phyloP scores from a whole-genome alignment of 2,797 vertebrate species.

The Streptopelia turtur region DNA sequence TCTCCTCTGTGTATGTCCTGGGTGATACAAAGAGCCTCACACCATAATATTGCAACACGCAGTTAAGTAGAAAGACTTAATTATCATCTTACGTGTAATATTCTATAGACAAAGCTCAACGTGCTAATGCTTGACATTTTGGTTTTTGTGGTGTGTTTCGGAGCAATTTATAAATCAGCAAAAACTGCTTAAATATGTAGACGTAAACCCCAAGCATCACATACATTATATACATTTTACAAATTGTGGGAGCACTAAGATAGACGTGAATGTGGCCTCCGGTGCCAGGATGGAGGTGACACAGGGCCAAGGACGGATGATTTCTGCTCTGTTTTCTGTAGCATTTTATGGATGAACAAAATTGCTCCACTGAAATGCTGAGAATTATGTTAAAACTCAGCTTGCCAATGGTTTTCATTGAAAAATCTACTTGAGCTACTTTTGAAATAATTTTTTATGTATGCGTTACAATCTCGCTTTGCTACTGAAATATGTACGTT shows the following conservation, averaged over 20 bases:
- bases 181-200: background rate
- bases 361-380: background rate
- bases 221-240: background rate
- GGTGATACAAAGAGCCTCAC: background rate
- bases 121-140: background rate
- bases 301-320: background rate
- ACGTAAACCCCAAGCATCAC: background rate
- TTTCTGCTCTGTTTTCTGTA: background rate
- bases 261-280: background rate
- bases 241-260: background rate
- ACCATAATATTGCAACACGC: background rate
- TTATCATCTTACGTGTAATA: background rate
- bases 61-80: background rate
- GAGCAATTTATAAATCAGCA: background rate
- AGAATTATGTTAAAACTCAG: background rate
- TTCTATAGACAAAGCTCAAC: background rate
- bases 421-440: conserved; percentile 13
- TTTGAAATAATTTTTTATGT: background rate
- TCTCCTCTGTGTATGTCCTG: background rate
- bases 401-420: background rate
- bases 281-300: background rate
- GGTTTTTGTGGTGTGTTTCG: background rate
- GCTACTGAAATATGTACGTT: conserved; percentile 35
- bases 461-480: conserved; percentile 8
- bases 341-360: background rate